Evolutionary conservation across 2,113 vertebrate genomes (phyloP).

Genomic region (Pseudonaja textilis): DNA sequence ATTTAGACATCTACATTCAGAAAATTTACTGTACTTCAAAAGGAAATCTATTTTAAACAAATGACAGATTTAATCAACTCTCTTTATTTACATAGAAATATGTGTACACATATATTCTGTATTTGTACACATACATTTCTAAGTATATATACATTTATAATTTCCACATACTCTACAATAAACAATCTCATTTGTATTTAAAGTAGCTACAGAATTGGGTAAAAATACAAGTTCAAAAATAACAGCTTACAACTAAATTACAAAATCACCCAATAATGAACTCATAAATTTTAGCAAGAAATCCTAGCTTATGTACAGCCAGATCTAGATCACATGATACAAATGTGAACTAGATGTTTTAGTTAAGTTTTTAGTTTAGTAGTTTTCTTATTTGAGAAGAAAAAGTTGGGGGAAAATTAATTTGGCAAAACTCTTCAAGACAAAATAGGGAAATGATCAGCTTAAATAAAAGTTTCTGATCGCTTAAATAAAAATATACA

Average conservation of each 20-base stretch:
- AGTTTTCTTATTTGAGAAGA: slow-evolving; percentile 29
- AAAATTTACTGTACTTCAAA: slow-evolving; percentile 12
- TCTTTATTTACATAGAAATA: slow-evolving; percentile 81
- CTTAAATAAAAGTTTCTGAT: too few relatives aligned
- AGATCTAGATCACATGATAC: slow-evolving; percentile 59
- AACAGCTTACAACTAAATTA: slow-evolving; percentile 71
- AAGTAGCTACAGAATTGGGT: slow-evolving; percentile 67
- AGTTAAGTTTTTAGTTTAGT: background rate
- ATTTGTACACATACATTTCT: slow-evolving; percentile 68
- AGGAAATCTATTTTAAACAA: slow-evolving; percentile 41
- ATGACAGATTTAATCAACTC: slow-evolving; percentile 74
- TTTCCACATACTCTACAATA: slow-evolving; percentile 72
- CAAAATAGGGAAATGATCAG: slow-evolving; percentile 37
- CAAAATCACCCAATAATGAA: slow-evolving; percentile 66
- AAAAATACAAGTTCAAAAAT: slow-evolving; percentile 71
- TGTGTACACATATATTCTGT: slow-evolving; percentile 63
- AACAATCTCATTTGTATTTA: slow-evolving; percentile 61
- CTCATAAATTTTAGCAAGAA: slow-evolving; percentile 59
- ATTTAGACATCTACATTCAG: background rate
- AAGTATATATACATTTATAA: slow-evolving; percentile 71
- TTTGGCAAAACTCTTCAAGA: slow-evolving; percentile 33
- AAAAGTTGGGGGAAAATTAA: slow-evolving; percentile 40
- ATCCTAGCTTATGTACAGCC: slow-evolving; percentile 68
- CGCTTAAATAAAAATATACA: slow-evolving; percentile 38
- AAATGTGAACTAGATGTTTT: slow-evolving; percentile 65